Base-by-base conservation (phyloP, 1,140 invertebrate genomes). In the Drosophila prosaltans region DNA sequence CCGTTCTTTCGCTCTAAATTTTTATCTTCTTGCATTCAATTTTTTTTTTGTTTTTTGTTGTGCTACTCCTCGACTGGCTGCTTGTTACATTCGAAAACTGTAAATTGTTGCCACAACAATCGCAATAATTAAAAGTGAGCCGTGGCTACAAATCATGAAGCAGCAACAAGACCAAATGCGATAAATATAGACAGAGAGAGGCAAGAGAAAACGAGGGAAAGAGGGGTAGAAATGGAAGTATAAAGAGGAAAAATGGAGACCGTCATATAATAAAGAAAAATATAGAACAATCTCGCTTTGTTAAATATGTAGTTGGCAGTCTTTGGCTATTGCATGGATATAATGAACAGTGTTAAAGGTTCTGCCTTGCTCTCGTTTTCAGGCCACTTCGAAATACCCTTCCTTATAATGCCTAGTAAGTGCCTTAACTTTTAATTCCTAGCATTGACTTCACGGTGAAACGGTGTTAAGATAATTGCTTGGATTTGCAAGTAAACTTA, bases 71-170 rank as follows among this genome's bases (percentile, higher is more conserved):
- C 0, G 45, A 8, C 45, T 24, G 45, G 7, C 45, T 24, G 45
- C 45, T 48, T 54, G 69, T 54, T 54, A 54, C 78, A 74, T 75
- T 86, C 70, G 82, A 78, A 72, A 85, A 85, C 82, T 81, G 82
- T 85, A 85, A 85, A 85, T 78, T 86, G 79, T 70, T 85, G 81
- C 81, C 78, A 81, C 82, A 85, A 86, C 86, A 85, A 85, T 85
- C 78, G 82, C 79, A 85, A 85, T 85, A 85, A 85, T 85, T 85
- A 85, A 81, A 85, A 85, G 78, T 74, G 68, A 80, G 69, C 63
- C 63, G 74, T 62, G 48, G 64, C 75, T 79, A 85, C 82, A 85
- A 85, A 86, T 85, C 82, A 82, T 85, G 71, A 63, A 62, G 62
- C 24, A 24, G 58, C 28, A 30, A 21, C 41, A n/a, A 30, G 59